These are phyloP conservation scores for Nibea coibor DNA, from an alignment of 2,113 vertebrate species.

Conservation along the genomic window DNA sequence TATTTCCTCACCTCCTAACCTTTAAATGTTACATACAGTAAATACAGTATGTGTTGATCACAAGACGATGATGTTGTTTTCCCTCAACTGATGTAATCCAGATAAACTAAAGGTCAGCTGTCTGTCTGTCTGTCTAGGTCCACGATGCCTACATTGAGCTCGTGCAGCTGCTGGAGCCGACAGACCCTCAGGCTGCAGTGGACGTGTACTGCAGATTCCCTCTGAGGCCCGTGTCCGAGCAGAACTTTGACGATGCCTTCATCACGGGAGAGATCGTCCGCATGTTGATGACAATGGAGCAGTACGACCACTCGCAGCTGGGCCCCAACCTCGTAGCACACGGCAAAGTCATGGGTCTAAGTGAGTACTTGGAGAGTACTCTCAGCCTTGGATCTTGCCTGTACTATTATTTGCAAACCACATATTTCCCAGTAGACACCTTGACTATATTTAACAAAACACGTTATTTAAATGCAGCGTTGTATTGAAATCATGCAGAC, in stretches of 20 bases:
- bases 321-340: conserved; percentile 71
- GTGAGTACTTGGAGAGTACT: conserved; percentile 46
- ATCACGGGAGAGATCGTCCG: conserved; percentile 80
- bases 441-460: conserved; percentile 32
- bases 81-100: neutral
- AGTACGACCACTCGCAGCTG: conserved; percentile 77
- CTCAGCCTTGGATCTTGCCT: neutral
- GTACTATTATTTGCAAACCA: neutral
- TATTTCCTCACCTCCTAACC: neutral
- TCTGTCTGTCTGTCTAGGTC: conserved; percentile 55
- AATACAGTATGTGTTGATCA: neutral
- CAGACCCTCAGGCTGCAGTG: conserved; percentile 73
- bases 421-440: neutral
- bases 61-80: no score
- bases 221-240: conserved; percentile 69
- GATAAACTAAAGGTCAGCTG: neutral
- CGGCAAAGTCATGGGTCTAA: conserved; percentile 81
- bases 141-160: conserved; percentile 79
- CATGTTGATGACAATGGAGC: conserved; percentile 76
- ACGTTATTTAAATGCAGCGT: neutral
- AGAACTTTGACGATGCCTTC: conserved; percentile 81
- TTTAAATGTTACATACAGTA: no score
- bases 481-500: conserved; percentile 31
- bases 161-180: conserved; percentile 71
- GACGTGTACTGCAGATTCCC: conserved; percentile 81